A percentile compares a stretch with the other conserved stretches of the same genome.
Conservation (phyloP, 2,888 invertebrate genomes). For the Ophion obscuratus region DNA sequence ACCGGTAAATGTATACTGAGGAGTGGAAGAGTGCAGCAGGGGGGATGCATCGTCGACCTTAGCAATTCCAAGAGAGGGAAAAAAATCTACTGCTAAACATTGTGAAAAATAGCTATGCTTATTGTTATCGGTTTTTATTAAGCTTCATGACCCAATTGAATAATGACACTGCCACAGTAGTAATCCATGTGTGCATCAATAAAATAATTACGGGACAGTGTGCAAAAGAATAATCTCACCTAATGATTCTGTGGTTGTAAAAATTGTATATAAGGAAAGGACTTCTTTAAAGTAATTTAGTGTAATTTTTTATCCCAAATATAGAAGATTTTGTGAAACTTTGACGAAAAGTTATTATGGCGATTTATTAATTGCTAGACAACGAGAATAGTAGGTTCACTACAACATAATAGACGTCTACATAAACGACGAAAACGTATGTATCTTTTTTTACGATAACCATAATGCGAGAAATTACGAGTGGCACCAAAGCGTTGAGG, state of each 20-base stretch:
- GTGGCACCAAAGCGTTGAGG: constrained; percentile 30
- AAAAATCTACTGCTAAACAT: constrained; percentile 54
- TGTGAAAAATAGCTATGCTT: constrained; percentile 60
- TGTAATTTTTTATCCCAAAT: too few species aligned
- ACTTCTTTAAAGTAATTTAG: neutral
- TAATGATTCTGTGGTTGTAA: neutral
- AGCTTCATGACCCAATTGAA: constrained; percentile 71
- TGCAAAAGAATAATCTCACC: neutral
- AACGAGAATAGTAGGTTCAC: neutral
- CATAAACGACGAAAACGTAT: constrained; percentile 10
- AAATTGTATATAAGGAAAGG: too few species aligned
- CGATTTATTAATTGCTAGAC: too few species aligned
- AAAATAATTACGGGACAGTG: neutral
- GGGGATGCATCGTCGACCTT: neutral
- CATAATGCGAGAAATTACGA: neutral
- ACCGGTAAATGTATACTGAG: neutral
- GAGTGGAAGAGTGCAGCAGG: neutral
- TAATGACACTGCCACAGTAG: neutral
- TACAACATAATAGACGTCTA: neutral
- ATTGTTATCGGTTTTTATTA: constrained; percentile 70
- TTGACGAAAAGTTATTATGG: neutral
- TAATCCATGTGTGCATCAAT: neutral
- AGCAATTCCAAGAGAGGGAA: constrained; percentile 15
- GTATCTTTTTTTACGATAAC: constrained; percentile 19
- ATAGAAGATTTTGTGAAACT: neutral